Conservation (phyloP, 1,140 invertebrate species). For the Drosophila ercepeae region DNA sequence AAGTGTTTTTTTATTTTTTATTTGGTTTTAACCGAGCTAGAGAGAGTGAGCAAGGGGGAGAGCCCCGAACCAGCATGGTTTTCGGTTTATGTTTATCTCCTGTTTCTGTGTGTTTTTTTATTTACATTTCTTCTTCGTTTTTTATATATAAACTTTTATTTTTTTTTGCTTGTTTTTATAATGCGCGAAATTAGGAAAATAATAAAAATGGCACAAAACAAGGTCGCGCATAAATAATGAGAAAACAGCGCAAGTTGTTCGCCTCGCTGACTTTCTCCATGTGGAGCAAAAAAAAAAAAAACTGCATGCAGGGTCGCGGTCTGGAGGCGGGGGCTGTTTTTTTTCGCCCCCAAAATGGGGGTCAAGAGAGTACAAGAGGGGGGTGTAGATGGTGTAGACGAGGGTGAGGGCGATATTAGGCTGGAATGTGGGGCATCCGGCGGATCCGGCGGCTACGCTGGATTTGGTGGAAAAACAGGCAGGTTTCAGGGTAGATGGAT, state of each 20-base stretch:
- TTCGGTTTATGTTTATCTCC: slow-evolving; percentile 27
- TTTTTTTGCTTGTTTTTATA: slow-evolving; percentile 60
- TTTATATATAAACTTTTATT: slow-evolving; percentile 2
- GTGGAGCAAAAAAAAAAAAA: too few species aligned
- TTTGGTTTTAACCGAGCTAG: slow-evolving; percentile 23
- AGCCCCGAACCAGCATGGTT: slow-evolving; percentile 13
- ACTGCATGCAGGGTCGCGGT: too few species aligned
- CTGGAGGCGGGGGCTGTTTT: neutral
- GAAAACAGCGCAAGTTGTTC: slow-evolving; percentile 70
- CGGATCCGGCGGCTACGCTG: slow-evolving; percentile 2
- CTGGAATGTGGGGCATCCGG: neutral
- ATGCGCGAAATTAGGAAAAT: slow-evolving; percentile 80
- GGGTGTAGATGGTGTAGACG: too few species aligned
- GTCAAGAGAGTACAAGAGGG: neutral
- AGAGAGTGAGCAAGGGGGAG: too few species aligned
- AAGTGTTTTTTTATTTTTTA: slow-evolving; percentile 21
- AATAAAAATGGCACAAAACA: slow-evolving; percentile 81
- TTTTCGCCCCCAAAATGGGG: slow-evolving; percentile 1
- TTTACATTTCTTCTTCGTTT: slow-evolving; percentile 18
- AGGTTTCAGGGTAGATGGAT: slow-evolving; percentile 39
- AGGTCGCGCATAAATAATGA: slow-evolving; percentile 81
- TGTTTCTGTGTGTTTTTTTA: slow-evolving; percentile 20
- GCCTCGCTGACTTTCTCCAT: slow-evolving; percentile 66
- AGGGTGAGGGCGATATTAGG: too few species aligned
- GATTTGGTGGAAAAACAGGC: too few species aligned